A percentile compares a stretch with the other conserved stretches of the same genome.
Evolutionary conservation across 1,140 invertebrate species (phyloP).

Genomic region (Aphaenogaster ashmeadi): DNA sequence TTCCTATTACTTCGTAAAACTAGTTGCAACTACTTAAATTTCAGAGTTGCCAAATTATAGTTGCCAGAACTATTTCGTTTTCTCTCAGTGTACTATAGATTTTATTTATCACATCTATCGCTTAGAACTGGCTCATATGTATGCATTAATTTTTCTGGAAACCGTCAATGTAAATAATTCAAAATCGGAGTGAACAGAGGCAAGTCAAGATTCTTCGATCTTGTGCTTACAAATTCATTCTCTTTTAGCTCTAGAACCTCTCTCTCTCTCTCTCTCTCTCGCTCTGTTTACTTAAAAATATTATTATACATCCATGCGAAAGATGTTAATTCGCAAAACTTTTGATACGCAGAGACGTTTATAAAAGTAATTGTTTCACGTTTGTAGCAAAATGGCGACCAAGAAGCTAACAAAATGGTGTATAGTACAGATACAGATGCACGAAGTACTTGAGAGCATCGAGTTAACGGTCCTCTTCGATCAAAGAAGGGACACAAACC

Average conservation of each 20-base stretch:
- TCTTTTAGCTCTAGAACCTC: neutral
- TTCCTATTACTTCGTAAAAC: no score
- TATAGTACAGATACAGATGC: neutral
- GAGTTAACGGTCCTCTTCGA: conserved; percentile 14
- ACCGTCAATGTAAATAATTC: neutral
- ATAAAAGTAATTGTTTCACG: conserved; percentile 7
- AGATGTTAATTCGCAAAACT: neutral
- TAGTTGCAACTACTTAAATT: no score
- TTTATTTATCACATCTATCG: no score
- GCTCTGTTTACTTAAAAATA: neutral
- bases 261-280: neutral
- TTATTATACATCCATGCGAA: neutral
- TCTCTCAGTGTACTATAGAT: no score
- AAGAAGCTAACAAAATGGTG: conserved; percentile 5
- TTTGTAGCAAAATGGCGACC: conserved; percentile 5
- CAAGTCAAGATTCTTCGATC: neutral
- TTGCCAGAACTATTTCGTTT: no score
- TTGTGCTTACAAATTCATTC: neutral
- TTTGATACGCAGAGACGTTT: neutral
- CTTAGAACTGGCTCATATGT: neutral
- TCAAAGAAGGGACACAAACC: conserved; percentile 24
- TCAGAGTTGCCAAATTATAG: no score
- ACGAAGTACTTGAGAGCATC: neutral
- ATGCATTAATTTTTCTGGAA: neutral
- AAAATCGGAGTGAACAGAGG: neutral